These are phyloP conservation scores for Burhinus bistriatus DNA, from an alignment of 2,113 vertebrate species.

Conservation along the genomic window DNA sequence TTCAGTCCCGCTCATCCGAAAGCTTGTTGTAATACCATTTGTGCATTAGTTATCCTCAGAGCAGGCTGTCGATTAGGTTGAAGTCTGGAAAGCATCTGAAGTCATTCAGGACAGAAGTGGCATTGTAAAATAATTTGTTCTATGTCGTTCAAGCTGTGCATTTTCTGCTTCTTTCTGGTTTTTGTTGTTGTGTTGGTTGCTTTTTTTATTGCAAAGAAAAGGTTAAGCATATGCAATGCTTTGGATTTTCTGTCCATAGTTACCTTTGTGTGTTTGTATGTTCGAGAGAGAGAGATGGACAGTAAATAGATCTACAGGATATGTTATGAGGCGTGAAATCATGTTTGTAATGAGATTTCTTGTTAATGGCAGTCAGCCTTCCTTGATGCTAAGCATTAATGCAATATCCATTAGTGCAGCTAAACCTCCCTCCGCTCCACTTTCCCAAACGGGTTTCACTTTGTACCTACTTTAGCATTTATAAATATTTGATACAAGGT, in stretches of 20 bases:
- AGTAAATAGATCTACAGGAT: neutral
- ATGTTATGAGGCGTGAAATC: constrained; percentile 30
- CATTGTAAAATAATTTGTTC: neutral
- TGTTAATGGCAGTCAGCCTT: neutral
- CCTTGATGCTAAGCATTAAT: constrained; percentile 16
- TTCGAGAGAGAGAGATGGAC: neutral
- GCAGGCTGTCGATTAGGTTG: neutral
- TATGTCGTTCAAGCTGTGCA: neutral
- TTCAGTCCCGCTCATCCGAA: neutral
- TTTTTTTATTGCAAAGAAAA: neutral
- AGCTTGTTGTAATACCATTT: neutral
- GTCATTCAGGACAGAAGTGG: neutral
- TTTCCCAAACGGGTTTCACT: neutral
- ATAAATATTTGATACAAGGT: constrained; percentile 36
- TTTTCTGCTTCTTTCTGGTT: neutral
- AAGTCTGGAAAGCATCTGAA: neutral
- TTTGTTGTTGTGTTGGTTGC: neutral
- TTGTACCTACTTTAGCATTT: constrained; percentile 28
- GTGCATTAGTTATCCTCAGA: neutral
- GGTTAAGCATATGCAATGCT: neutral
- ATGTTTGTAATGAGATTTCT: constrained; percentile 3
- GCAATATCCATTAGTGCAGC: constrained; percentile 32
- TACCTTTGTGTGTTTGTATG: neutral
- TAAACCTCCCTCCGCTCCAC: neutral
- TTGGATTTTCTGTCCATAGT: neutral